Evolutionary conservation across 2,113 vertebrate genomes (phyloP).

Genomic region (Anarhynchus alexandrinus): DNA sequence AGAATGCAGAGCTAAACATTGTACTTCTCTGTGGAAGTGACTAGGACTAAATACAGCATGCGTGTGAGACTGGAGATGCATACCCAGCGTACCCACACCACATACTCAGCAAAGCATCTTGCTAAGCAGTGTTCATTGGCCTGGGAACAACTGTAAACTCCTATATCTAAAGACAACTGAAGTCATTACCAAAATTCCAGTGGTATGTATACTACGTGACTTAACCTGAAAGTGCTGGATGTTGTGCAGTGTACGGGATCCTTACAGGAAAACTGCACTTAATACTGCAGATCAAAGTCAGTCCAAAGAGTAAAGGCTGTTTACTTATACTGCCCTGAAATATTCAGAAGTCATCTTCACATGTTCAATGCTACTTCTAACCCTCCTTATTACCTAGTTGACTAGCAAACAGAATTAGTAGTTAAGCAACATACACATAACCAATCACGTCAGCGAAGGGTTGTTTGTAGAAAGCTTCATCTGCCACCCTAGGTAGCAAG

Average conservation of each 20-base stretch:
- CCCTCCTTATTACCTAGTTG: background rate
- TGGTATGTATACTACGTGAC: background rate
- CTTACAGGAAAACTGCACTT: background rate
- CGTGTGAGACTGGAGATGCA: background rate
- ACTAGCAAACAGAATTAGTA: slow-evolving; percentile 80
- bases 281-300: background rate
- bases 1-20: background rate
- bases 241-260: background rate
- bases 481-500: slow-evolving; percentile 95
- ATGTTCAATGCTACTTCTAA: slow-evolving; percentile 1
- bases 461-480: slow-evolving; percentile 99
- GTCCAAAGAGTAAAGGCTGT: background rate
- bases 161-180: background rate
- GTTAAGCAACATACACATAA: slow-evolving; percentile 99
- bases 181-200: background rate
- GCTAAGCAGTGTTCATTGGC: background rate
- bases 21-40: background rate
- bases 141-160: background rate
- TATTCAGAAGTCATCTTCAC: background rate
- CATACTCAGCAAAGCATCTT: background rate
- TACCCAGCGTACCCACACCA: background rate
- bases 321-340: background rate
- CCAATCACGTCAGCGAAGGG: slow-evolving; percentile 99
- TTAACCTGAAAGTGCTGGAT: background rate
- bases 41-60: background rate